Percentiles rank a stretch among this genome's conserved stretches.
These are phyloP conservation scores for Fratercula arctica DNA, from an alignment of 2,797 vertebrate genomes.

Conservation along the genomic window DNA sequence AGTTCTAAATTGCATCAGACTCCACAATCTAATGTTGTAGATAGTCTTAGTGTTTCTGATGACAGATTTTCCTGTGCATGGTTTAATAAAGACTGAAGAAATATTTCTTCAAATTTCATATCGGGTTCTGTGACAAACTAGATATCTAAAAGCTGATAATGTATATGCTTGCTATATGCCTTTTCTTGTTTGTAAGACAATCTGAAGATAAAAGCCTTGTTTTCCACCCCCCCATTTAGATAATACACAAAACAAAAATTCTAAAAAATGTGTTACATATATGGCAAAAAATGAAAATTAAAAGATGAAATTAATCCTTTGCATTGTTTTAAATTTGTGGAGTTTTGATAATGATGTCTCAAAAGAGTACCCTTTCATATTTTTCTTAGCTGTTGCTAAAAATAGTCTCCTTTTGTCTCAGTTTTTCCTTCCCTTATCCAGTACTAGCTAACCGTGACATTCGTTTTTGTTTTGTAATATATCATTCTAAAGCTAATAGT, in stretches of 20 bases:
- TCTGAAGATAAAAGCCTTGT: background rate
- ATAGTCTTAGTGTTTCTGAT: background rate
- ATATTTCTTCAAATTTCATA: background rate
- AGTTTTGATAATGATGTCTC: background rate
- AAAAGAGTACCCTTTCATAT: background rate
- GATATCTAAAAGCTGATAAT: background rate
- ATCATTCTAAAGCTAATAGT: background rate
- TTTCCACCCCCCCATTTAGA: background rate
- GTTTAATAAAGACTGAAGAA: background rate
- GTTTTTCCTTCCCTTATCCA: constrained; percentile 41
- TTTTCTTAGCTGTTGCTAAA: constrained; percentile 21
- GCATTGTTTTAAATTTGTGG: background rate
- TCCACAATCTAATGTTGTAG: background rate
- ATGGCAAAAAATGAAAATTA: background rate
- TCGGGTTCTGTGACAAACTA: background rate
- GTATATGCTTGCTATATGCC: background rate
- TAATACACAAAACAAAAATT: background rate
- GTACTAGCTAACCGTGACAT: background rate
- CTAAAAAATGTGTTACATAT: background rate
- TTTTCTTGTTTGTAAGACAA: background rate
- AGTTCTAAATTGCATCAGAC: constrained; percentile 20
- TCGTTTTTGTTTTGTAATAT: background rate
- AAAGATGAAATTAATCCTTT: background rate
- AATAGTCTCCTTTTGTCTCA: constrained; percentile 33
- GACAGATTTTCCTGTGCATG: background rate